Conservation (phyloP, 2,888 invertebrate species). For the Molorchus minor region DNA sequence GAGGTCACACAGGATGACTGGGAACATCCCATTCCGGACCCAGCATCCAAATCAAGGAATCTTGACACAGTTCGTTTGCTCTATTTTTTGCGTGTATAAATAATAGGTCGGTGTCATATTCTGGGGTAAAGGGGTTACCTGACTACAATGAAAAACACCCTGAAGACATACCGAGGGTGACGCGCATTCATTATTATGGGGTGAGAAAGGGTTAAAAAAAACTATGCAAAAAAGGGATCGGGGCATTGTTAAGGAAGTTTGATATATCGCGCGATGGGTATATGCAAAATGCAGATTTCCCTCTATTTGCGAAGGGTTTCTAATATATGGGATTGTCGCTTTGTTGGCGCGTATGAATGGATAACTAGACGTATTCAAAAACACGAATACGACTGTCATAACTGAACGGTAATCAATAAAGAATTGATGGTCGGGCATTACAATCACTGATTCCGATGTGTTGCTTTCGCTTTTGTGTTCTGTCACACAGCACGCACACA, state of each 20-base stretch:
- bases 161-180: slow-evolving; percentile 62
- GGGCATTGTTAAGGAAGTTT: slow-evolving; percentile 52
- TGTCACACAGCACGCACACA: slow-evolving; percentile 40
- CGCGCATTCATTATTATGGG: slow-evolving; percentile 61
- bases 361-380: slow-evolving; percentile 64
- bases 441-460: slow-evolving; percentile 54
- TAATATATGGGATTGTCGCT: slow-evolving; percentile 61
- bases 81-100: slow-evolving; percentile 60
- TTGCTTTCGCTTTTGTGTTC: slow-evolving; percentile 43
- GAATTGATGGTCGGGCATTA: slow-evolving; percentile 60
- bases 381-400: slow-evolving; percentile 63
- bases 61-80: slow-evolving; percentile 65
- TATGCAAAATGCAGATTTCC: slow-evolving; percentile 49
- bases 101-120: slow-evolving; percentile 64
- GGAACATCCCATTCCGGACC: slow-evolving; percentile 38
- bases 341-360: slow-evolving; percentile 61
- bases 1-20: slow-evolving; percentile 49
- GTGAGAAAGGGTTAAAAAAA: slow-evolving; percentile 62
- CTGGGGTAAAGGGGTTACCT: slow-evolving; percentile 62
- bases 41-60: slow-evolving; percentile 53
- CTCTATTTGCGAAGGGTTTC: slow-evolving; percentile 48
- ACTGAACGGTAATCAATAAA: slow-evolving; percentile 63
- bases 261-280: slow-evolving; percentile 52
- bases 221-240: slow-evolving; percentile 63
- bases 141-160: slow-evolving; percentile 62